phyloP scores from a whole-genome alignment of 1,140 invertebrate species.

The Drosophila parabipectinata region DNA sequence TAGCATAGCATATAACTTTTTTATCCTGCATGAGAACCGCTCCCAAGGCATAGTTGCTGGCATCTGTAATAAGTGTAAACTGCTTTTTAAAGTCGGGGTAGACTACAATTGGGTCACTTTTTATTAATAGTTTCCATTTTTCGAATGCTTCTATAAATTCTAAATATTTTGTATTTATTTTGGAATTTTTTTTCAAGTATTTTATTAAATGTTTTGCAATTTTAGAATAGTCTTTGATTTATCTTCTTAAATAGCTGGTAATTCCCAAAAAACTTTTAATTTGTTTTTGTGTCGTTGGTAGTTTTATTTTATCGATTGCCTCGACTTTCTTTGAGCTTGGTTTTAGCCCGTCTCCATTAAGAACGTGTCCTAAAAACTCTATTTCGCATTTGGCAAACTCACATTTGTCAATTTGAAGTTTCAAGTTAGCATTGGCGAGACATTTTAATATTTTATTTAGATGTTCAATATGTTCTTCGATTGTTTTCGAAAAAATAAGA shows the following conservation, averaged over 20 bases:
- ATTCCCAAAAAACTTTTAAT: not conserved
- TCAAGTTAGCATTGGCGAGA: too few species aligned
- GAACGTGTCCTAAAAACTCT: constrained; percentile 13
- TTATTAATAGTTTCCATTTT: not conserved
- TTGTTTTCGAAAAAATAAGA: too few species aligned
- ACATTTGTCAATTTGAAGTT: not conserved
- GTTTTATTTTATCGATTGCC: constrained; percentile 6
- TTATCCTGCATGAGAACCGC: too few species aligned
- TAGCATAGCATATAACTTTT: too few species aligned
- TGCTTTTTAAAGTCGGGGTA: not conserved
- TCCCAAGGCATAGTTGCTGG: too few species aligned
- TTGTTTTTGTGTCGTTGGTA: constrained; percentile 5
- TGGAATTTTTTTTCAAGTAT: constrained; percentile 1
- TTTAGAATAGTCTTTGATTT: too few species aligned
- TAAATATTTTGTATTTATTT: not conserved
- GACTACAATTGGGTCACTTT: not conserved
- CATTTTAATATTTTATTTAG: too few species aligned
- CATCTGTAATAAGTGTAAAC: too few species aligned
- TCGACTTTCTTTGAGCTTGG: constrained; percentile 6
- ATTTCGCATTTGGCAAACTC: constrained; percentile 6
- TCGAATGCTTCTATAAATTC: constrained; percentile 1
- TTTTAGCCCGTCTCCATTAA: constrained; percentile 11
- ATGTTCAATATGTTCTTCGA: too few species aligned
- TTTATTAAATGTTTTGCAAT: not conserved
- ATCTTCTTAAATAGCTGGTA: too few species aligned